phyloP scores from a whole-genome alignment of 2,888 invertebrate species.

The Leucania comma region DNA sequence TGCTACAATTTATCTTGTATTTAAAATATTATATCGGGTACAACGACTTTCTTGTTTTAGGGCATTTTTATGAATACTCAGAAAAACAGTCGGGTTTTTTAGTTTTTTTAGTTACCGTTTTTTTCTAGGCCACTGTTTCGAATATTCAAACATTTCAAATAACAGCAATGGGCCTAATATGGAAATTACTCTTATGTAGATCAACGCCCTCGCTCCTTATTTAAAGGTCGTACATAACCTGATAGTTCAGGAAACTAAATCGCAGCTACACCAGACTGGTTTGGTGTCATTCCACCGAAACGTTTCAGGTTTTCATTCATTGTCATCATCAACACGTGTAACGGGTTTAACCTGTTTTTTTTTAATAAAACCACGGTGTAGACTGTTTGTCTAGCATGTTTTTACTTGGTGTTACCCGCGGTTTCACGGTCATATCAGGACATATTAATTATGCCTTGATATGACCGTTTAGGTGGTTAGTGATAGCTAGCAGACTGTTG shows the following conservation, averaged over 20 bases:
- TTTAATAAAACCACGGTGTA: not conserved
- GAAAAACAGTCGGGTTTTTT: too few relatives aligned
- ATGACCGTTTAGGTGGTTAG: too few relatives aligned
- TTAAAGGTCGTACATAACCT: too few relatives aligned
- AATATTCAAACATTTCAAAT: slow-evolving; percentile 17
- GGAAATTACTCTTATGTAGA: slow-evolving; percentile 26
- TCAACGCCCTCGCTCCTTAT: slow-evolving; percentile 12
- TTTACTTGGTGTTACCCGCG: not conserved
- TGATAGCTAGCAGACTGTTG: too few relatives aligned
- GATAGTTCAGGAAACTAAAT: slow-evolving; percentile 6
- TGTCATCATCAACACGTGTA: slow-evolving; percentile 10
- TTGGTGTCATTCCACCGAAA: slow-evolving; percentile 10
- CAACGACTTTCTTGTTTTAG: too few relatives aligned
- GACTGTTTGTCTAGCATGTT: not conserved
- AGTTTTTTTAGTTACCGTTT: too few relatives aligned
- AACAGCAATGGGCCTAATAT: slow-evolving; percentile 3
- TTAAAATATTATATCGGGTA: too few relatives aligned
- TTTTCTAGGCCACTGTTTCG: not conserved
- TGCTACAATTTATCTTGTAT: too few relatives aligned
- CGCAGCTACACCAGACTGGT: slow-evolving; percentile 6
- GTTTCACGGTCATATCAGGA: too few relatives aligned
- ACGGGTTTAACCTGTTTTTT: slow-evolving; percentile 1
- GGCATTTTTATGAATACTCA: too few relatives aligned
- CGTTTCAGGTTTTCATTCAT: slow-evolving; percentile 28
- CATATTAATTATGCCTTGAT: too few relatives aligned